Conservation (phyloP, 2,113 vertebrate genomes). For the Amphilophus citrinellus region DNA sequence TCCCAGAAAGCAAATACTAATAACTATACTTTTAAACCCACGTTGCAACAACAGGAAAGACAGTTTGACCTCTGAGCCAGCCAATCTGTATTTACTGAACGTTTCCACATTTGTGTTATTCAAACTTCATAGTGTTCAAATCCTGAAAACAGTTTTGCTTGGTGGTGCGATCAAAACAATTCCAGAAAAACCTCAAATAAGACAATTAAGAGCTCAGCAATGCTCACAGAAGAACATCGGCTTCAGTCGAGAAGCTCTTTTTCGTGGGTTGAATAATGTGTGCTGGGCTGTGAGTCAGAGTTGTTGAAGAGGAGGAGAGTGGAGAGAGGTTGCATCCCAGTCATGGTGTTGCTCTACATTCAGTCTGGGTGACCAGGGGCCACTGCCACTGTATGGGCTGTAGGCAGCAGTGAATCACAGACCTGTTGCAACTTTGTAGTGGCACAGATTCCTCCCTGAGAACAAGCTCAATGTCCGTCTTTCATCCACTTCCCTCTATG, state of each 20-base stretch:
- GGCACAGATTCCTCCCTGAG: slow-evolving; percentile 43
- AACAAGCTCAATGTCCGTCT: neutral
- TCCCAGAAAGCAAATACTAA: slow-evolving; percentile 54
- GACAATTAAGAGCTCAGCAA: slow-evolving; percentile 15
- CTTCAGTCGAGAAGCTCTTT: slow-evolving; percentile 50
- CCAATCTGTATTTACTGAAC: neutral
- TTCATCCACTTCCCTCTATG: neutral
- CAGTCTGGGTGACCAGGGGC: slow-evolving; percentile 64
- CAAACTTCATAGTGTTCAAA: neutral
- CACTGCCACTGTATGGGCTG: slow-evolving; percentile 50
- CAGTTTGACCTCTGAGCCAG: slow-evolving; percentile 5
- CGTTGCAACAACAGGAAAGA: slow-evolving; percentile 26
- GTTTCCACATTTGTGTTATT: neutral
- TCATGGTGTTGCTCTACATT: slow-evolving; percentile 71
- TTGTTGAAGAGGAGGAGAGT: slow-evolving; percentile 74
- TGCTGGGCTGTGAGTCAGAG: slow-evolving; percentile 72
- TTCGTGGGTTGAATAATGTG: slow-evolving; percentile 67
- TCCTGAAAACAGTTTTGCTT: neutral
- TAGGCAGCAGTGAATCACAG: slow-evolving; percentile 63
- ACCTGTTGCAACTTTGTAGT: slow-evolving; percentile 60
- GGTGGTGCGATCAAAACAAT: neutral
- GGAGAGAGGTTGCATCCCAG: slow-evolving; percentile 73
- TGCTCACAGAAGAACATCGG: slow-evolving; percentile 28
- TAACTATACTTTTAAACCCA: slow-evolving; percentile 45
- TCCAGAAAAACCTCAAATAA: slow-evolving; percentile 1